Evolutionary conservation across 2,888 invertebrate genomes (phyloP), one percentile per base, ranked within the genome.

Genomic region (Horisme vitalbata): DNA sequence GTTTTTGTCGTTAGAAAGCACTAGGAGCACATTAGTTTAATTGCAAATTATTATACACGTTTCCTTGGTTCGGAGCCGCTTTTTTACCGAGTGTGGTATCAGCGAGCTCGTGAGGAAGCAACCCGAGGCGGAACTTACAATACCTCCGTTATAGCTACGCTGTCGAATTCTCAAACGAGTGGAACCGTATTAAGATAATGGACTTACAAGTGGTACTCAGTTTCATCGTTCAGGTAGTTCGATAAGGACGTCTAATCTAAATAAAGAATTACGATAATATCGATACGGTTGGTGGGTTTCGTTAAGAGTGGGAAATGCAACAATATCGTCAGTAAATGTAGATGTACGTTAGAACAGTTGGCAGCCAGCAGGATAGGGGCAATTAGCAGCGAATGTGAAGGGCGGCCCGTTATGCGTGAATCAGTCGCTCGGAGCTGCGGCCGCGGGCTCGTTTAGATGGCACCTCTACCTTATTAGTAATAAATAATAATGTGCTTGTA

Each of bases 1-100:
- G 55, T 68, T 69, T 60, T 72, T 67, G 44, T 51, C 44, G 45
- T 48, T 68, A 64, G 69, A 72, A 69, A 70, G 73, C 54, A 52
- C 48, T 45, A 45, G 58, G n/a, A 61, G n/a, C 34, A 13, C 6
- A 62, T 64, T 59, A 60, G 44, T 53, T 53, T 63, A 64, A 64
- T 59, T 59, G 57, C 46, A 61, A 57, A 66, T 61, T 52, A 68
- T 41, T 52, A 49, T 53, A 47, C 50, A 52, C 45, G 51, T 57
- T 63, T 68, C 65, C 71, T 24, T 34, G 28, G 34, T 33, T 44
- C 32, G 21, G 30, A 30, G n/a, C 4, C 9, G 50, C n/a, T n/a
- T 52, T 49, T 45, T 44, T 49, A 15, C 15, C 2, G 12, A 27
- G 5, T 20, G 30, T 37, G 37, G 23, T 10, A 21, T 27, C 12